Percentiles rank a stretch among this genome's conserved stretches.
phyloP scores from a whole-genome alignment of 2,113 vertebrate genomes.

The Nipponia nippon region DNA sequence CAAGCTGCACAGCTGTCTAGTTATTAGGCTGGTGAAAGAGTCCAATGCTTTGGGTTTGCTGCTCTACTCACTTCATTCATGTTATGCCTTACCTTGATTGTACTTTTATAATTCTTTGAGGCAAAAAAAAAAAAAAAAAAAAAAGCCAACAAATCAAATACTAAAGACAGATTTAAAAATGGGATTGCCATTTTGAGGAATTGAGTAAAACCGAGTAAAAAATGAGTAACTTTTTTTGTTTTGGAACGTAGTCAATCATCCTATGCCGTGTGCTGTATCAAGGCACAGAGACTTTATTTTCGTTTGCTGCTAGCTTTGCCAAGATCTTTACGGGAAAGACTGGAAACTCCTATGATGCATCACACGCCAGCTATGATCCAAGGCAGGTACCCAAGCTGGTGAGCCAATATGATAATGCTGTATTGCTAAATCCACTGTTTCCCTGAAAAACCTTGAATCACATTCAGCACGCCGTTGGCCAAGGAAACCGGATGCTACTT shows the following conservation, averaged over 20 bases:
- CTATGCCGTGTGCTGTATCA: neutral
- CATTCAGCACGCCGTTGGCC: neutral
- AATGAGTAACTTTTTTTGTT: neutral
- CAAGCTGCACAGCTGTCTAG: neutral
- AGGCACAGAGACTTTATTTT: neutral
- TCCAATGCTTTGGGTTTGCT: neutral
- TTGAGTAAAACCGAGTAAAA: neutral
- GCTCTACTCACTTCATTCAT: neutral
- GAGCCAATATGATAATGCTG: neutral
- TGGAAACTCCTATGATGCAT: neutral
- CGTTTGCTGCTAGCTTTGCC: neutral
- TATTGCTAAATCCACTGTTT: slow-evolving; percentile 16
- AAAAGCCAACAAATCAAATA: neutral
- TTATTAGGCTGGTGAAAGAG: neutral
- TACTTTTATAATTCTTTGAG: neutral
- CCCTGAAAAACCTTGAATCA: slow-evolving; percentile 1
- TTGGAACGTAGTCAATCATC: neutral
- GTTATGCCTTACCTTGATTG: neutral
- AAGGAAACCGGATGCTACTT: neutral
- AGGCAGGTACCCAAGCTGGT: neutral
- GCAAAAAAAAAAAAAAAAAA: neutral
- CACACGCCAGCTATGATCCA: neutral
- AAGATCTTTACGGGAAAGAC: neutral
- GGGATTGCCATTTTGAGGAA: neutral
- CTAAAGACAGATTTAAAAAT: neutral